Conservation (phyloP, 1,140 invertebrate species). For the Rhynchophorus ferrugineus region DNA sequence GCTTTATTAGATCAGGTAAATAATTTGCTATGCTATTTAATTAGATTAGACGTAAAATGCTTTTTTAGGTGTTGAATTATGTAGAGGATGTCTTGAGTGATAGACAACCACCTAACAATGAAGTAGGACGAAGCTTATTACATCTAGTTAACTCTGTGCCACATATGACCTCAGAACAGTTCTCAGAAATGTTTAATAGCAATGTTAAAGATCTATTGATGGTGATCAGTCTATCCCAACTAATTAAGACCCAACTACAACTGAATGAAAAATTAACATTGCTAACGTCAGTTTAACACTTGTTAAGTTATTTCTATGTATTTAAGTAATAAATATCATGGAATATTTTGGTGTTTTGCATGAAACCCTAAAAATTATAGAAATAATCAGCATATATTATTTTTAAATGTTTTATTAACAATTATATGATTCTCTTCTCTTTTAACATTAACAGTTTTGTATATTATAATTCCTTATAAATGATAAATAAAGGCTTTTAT, state of each 20-base stretch:
- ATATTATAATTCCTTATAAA: too few relatives aligned
- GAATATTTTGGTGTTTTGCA: too few relatives aligned
- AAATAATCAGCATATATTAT: too few relatives aligned
- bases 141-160: conserved; percentile 87
- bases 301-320: too few relatives aligned
- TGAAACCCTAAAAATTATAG: too few relatives aligned
- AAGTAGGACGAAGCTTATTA: conserved; percentile 75
- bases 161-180: conserved; percentile 81
- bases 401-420: too few relatives aligned
- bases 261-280: conserved; percentile 90
- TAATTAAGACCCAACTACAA: conserved; percentile 93
- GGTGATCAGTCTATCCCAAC: conserved; percentile 90
- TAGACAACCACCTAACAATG: conserved; percentile 65
- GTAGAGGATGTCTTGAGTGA: conserved; percentile 81
- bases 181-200: conserved; percentile 91
- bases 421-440: too few relatives aligned
- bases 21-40: not conserved
- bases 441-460: too few relatives aligned
- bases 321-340: too few relatives aligned
- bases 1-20: conserved; percentile 59
- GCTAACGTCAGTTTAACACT: conserved; percentile 56
- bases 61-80: conserved; percentile 60
- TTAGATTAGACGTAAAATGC: conserved; percentile 3
- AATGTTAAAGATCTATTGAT: conserved; percentile 95
- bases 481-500: too few relatives aligned